Conservation (phyloP, 2,113 vertebrate species). For the Hippocampus comes region DNA sequence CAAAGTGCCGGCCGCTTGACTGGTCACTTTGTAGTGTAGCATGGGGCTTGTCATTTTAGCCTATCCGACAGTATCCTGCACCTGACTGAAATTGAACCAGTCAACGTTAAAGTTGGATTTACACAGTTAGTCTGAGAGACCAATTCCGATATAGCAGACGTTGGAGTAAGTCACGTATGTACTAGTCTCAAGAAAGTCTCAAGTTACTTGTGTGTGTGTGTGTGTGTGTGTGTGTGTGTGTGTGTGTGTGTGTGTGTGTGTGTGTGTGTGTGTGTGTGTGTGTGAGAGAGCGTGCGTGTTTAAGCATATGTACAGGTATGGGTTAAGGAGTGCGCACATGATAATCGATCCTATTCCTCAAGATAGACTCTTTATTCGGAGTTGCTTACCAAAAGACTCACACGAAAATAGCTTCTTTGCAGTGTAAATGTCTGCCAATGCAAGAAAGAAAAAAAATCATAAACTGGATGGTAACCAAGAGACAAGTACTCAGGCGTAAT, state of each 20-base stretch:
- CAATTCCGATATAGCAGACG: neutral
- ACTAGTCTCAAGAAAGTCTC: too few relatives aligned
- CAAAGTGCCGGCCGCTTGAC: conserved; percentile 56
- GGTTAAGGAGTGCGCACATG: conserved; percentile 29
- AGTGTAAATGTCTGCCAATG: neutral
- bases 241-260: too few relatives aligned
- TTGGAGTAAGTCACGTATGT: too few relatives aligned
- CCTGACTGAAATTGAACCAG: neutral
- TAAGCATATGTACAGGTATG: conserved; percentile 20
- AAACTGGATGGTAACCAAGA: neutral
- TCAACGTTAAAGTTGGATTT: neutral
- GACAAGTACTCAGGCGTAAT: conserved; percentile 8
- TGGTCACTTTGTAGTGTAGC: conserved; percentile 69
- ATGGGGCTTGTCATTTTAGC: conserved; percentile 24
- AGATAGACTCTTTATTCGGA: conserved; percentile 51
- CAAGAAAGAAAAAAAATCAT: neutral
- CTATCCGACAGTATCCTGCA: conserved; percentile 22
- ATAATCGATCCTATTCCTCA: conserved; percentile 66
- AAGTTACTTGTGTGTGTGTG: neutral
- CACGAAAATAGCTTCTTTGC: neutral
- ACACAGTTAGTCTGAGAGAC: neutral
- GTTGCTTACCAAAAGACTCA: conserved; percentile 31
- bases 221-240: neutral
- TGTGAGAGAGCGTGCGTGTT: conserved; percentile 4
- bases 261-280: neutral